Percentiles rank a stretch among this genome's conserved stretches.
phyloP scores from a whole-genome alignment of 2,113 vertebrate species.

The Tetrao urogallus region DNA sequence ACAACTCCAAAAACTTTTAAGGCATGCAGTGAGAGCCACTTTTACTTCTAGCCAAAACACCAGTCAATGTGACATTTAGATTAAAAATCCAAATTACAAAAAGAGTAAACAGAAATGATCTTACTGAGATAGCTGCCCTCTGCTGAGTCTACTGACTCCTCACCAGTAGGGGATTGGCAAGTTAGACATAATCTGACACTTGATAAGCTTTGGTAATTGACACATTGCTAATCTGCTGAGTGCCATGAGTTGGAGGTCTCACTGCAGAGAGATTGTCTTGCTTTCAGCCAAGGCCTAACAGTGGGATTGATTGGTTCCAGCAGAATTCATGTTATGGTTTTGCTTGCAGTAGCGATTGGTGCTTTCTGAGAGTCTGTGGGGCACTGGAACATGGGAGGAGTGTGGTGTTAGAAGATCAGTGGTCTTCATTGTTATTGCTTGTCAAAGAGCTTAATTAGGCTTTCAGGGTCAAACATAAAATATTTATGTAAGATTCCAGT shows the following conservation, averaged over 20 bases:
- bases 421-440: neutral
- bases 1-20: neutral
- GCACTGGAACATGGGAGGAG: neutral
- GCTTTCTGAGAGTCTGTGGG: neutral
- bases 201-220: neutral
- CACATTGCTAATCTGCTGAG: neutral
- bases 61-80: neutral
- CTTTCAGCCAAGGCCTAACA: neutral
- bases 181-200: neutral
- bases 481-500: rapidly evolving
- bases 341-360: neutral
- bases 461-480: neutral
- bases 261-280: neutral
- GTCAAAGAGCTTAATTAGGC: neutral
- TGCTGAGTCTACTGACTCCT: neutral
- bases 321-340: neutral
- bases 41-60: neutral
- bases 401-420: neutral
- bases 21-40: neutral
- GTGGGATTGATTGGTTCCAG: neutral
- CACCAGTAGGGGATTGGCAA: rapidly evolving
- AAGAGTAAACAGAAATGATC: neutral
- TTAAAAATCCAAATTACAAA: neutral
- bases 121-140: neutral
- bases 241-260: neutral